These are phyloP conservation scores for Drosophila putrida DNA, from an alignment of 2,888 invertebrate species.

Conservation along the genomic window DNA sequence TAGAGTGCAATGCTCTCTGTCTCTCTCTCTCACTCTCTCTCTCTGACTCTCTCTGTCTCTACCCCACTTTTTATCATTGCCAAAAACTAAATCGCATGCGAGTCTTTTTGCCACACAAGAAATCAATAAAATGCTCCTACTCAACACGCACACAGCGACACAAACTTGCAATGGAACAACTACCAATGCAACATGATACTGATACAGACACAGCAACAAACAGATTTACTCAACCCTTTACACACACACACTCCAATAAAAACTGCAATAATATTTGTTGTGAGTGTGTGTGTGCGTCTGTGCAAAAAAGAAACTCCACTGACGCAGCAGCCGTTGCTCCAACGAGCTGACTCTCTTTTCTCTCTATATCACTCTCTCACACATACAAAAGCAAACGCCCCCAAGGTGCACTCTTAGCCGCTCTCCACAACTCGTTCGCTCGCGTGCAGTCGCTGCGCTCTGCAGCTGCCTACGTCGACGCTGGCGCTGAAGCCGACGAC, in stretches of 20 bases:
- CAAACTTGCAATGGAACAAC: constrained; percentile 36
- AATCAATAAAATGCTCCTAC: constrained; percentile 68
- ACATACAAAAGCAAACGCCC: constrained; percentile 52
- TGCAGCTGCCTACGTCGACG: not conserved
- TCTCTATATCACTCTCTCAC: constrained; percentile 34
- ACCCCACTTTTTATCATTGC: constrained; percentile 40
- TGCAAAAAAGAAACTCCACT: constrained; percentile 59
- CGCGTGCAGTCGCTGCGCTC: constrained; percentile 38
- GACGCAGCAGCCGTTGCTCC: constrained; percentile 58
- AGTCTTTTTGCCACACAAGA: constrained; percentile 50
- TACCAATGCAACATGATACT: constrained; percentile 45
- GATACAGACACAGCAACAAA: constrained; percentile 34
- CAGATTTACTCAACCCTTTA: constrained; percentile 57
- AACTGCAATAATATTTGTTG: constrained; percentile 52
- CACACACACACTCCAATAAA: constrained; percentile 50
- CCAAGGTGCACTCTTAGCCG: constrained; percentile 46
- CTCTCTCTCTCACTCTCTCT: not conserved
- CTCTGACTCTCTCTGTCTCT: constrained; percentile 5
- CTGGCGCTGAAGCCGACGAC: not conserved
- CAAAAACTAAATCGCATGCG: constrained; percentile 51
- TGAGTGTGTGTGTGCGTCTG: constrained; percentile 21
- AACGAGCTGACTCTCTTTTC: constrained; percentile 35
- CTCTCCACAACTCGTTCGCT: constrained; percentile 51
- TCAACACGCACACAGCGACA: constrained; percentile 21
- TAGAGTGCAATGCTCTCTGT: not conserved